phyloP scores from a whole-genome alignment of 2,113 vertebrate genomes.

The Brevimyrus niger region DNA sequence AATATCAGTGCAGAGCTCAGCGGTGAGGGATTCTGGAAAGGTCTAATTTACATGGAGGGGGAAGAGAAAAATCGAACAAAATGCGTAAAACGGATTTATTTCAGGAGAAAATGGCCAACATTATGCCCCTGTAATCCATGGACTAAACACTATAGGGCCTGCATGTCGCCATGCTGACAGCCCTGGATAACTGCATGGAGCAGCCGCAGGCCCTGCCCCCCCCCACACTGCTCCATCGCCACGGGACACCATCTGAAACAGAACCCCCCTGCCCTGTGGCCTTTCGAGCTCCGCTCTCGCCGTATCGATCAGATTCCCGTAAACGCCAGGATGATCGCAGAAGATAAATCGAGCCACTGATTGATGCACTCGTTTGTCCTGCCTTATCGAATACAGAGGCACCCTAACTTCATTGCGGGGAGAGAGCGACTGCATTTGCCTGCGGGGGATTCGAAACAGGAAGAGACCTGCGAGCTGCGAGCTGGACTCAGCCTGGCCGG shows the following conservation, averaged over 20 bases:
- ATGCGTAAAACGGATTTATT: not conserved
- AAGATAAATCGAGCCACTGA: slow-evolving; percentile 10
- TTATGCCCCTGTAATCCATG: not conserved
- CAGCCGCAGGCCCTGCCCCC: not conserved
- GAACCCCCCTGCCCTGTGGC: not conserved
- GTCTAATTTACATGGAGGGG: not conserved
- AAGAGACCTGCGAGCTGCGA: not conserved
- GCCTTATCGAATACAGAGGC: slow-evolving; percentile 36
- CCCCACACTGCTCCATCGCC: not conserved
- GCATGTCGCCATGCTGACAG: not conserved
- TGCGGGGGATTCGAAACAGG: not conserved
- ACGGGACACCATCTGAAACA: not conserved
- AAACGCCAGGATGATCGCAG: not conserved
- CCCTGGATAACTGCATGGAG: not conserved
- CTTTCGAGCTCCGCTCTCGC: not conserved
- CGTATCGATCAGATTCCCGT: not conserved
- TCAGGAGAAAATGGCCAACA: not conserved
- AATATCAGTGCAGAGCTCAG: not conserved
- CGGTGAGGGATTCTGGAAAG: not conserved
- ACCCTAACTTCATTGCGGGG: slow-evolving; percentile 37
- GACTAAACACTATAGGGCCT: not conserved
- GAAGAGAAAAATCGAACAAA: not conserved
- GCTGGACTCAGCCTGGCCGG: not conserved
- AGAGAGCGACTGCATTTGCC: slow-evolving; percentile 7
- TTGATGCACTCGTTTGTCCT: slow-evolving; percentile 27